Conservation (phyloP, 2,113 vertebrate species). For the Chunga burmeisteri region DNA sequence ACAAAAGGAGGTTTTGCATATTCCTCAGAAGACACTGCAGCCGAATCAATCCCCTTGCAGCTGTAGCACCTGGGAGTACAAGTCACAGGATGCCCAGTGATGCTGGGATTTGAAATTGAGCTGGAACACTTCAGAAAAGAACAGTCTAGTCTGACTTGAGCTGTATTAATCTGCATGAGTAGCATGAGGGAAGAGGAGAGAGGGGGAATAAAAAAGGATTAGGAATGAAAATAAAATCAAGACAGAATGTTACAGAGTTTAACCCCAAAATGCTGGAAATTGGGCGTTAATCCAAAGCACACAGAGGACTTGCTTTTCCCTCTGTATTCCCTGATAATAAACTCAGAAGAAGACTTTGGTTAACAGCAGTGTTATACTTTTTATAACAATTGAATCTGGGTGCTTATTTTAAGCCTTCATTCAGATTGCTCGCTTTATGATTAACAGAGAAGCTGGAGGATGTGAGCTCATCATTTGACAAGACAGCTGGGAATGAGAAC, state of each 20-base stretch:
- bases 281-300: neutral
- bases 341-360: neutral
- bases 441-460: neutral
- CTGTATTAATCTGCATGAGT: slow-evolving; percentile 2
- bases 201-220: neutral
- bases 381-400: neutral
- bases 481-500: neutral
- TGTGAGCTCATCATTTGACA: fast-evolving
- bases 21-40: neutral
- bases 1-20: slow-evolving; percentile 29
- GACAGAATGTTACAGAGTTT: neutral
- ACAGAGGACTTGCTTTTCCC: neutral
- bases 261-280: neutral
- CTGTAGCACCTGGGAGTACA: neutral
- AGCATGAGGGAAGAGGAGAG: neutral
- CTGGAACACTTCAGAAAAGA: neutral
- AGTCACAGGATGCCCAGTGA: slow-evolving; percentile 14
- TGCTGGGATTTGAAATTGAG: slow-evolving; percentile 14
- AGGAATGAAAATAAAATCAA: neutral
- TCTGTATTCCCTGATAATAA: neutral
- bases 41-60: neutral
- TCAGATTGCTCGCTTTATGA: neutral
- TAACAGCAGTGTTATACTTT: neutral
- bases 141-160: neutral
- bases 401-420: neutral